Conservation (phyloP, 2,113 vertebrate genomes). For the Coryphaenoides rupestris region DNA sequence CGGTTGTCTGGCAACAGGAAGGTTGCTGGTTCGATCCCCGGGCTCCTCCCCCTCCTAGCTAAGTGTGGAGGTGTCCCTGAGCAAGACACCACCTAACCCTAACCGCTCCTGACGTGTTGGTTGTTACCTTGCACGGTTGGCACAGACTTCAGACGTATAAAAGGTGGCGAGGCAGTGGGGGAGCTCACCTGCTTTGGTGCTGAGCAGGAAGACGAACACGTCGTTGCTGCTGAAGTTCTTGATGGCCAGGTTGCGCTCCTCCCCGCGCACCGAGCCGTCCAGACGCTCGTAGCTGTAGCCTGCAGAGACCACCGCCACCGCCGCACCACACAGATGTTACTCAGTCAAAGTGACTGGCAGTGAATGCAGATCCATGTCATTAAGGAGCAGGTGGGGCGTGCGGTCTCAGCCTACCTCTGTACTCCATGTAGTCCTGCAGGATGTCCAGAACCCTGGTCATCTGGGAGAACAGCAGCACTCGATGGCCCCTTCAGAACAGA, state of each 20-base stretch:
- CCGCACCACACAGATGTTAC: neutral
- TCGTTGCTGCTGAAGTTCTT: slow-evolving; percentile 88
- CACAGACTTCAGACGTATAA: too few species aligned
- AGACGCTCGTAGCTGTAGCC: slow-evolving; percentile 92
- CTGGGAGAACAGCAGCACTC: slow-evolving; percentile 89
- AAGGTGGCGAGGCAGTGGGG: neutral
- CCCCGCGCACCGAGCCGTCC: slow-evolving; percentile 87
- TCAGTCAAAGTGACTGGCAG: neutral
- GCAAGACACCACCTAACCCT: too few species aligned
- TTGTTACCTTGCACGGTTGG: too few species aligned
- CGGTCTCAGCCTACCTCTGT: slow-evolving; percentile 82
- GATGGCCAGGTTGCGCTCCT: slow-evolving; percentile 87
- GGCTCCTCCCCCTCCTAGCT: too few species aligned
- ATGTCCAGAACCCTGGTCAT: slow-evolving; percentile 93
- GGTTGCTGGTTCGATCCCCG: too few species aligned
- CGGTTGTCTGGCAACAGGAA: too few species aligned
- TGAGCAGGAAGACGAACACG: slow-evolving; percentile 87
- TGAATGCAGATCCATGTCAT: neutral
- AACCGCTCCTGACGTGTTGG: too few species aligned
- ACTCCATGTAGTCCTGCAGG: slow-evolving; percentile 91
- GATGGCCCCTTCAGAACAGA: slow-evolving; percentile 80
- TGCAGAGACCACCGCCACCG: slow-evolving; percentile 44
- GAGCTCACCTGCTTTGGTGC: slow-evolving; percentile 88
- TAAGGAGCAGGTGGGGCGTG: neutral
- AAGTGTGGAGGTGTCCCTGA: too few species aligned